Evolutionary conservation across 2,888 invertebrate species (phyloP), one percentile per base, ranked within the genome.

Genomic region (Stenodera caucasica): DNA sequence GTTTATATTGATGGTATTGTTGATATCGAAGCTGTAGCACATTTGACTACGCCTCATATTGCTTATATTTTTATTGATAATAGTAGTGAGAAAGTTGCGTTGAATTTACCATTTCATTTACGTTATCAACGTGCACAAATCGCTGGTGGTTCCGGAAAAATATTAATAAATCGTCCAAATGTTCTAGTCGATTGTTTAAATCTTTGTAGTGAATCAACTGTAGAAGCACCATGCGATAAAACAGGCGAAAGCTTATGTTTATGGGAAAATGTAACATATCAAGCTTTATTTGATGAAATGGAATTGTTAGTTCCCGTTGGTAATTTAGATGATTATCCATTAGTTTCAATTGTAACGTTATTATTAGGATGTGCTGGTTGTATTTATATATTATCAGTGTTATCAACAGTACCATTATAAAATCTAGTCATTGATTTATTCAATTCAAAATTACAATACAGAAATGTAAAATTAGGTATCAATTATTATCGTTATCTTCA

Each of bases 91-190:
- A 76, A 74, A 61, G 71, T 78, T n/a, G 67, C 70, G 14, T 63
- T 82, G 12, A 73, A 69, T 15, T 65, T 83, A 49, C 84, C 84
- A 5, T 75, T 84, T 49, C 83, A 84, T 72, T 75, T 83, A 57
- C 71, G 84, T 30, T 84, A 84, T 67, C 83, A 83, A 65, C 77
- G 79, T 58, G 79, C 82, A 14, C 78, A 80, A 62, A 78, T 81
- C 45, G 76, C 78, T 60, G 81, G 82, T 60, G 81, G 82, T 6
- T 78, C 69, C 73, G 78, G 76, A 33, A 78, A 76, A 71, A 77
- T 80, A 7, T 64, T 69, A 55, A 66, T 82, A 50, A 68, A 67
- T 11, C 78, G 77, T 69, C 81, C 81, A 11, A 77, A 70, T 57
- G 61, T 81, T 23, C 71, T 80, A 40, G 64, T 75, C 0, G 65